These are phyloP conservation scores for Scaptomyza tumidula DNA, from an alignment of 2,888 invertebrate species.

Conservation along the genomic window DNA sequence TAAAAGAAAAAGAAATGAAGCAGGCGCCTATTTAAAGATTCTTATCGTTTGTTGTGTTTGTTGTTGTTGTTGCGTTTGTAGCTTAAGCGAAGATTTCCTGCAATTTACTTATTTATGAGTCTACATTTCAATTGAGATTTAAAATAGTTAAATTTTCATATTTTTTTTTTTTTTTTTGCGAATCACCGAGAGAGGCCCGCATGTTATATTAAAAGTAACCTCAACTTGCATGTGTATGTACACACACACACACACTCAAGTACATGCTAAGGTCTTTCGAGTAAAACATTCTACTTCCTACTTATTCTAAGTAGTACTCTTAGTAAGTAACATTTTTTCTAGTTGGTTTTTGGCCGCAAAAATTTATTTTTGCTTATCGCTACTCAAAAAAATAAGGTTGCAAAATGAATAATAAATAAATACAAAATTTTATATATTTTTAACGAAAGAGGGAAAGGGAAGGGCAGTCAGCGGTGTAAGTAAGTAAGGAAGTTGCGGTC, in stretches of 20 bases:
- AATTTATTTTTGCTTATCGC: background rate
- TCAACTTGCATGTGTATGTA: slow-evolving; percentile 2
- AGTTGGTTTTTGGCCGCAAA: background rate
- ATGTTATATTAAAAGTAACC: background rate
- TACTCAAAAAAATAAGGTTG: background rate
- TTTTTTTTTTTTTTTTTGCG: slow-evolving; percentile 8
- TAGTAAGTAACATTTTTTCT: background rate
- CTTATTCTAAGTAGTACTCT: background rate
- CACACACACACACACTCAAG: background rate
- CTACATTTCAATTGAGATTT: slow-evolving; percentile 53
- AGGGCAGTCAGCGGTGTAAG: background rate
- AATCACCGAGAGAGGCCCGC: slow-evolving; percentile 13
- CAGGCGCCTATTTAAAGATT: slow-evolving; percentile 16
- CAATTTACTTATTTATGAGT: slow-evolving; percentile 74
- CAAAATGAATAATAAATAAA: background rate
- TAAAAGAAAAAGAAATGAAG: background rate
- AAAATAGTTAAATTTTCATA: slow-evolving; percentile 22
- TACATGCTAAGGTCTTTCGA: slow-evolving; percentile 8
- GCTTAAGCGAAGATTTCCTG: slow-evolving; percentile 77
- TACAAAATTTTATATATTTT: background rate
- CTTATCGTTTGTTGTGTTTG: background rate
- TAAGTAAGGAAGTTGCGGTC: background rate
- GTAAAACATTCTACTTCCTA: slow-evolving; percentile 14
- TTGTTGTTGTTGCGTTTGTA: slow-evolving; percentile 31
- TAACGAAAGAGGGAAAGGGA: too few species aligned